phyloP scores from a whole-genome alignment of 35 echinoderm and acorn worm genomes.

The Lytechinus pictus region DNA sequence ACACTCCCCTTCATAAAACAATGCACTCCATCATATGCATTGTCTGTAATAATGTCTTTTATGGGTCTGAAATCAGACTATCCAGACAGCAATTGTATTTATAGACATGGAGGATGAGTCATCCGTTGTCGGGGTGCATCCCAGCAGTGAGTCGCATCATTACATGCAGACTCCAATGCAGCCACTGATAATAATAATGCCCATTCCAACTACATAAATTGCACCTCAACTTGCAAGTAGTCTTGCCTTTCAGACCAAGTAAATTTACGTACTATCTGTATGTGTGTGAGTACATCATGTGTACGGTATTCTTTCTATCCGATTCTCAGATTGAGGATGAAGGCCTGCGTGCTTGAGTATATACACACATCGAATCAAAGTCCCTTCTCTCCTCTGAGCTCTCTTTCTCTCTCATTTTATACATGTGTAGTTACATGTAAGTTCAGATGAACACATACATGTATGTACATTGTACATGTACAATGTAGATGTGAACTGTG shows the following conservation, averaged over 20 bases:
- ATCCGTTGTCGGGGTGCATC: constrained; percentile 20
- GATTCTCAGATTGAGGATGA: background rate
- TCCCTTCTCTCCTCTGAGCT: background rate
- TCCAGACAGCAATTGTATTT: constrained; percentile 11
- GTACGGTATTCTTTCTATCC: background rate
- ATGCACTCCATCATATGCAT: too few relatives aligned
- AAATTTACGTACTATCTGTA: background rate
- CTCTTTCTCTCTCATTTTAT: background rate
- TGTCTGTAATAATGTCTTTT: background rate
- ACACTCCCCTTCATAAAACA: too few relatives aligned
- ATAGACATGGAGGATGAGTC: background rate
- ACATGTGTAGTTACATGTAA: too few relatives aligned
- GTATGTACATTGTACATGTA: too few relatives aligned
- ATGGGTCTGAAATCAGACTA: constrained; percentile 1
- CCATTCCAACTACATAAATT: background rate
- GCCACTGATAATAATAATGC: background rate
- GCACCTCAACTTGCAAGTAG: background rate
- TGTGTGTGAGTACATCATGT: background rate
- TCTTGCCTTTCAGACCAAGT: background rate
- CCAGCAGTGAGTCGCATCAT: background rate
- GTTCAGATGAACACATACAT: too few relatives aligned
- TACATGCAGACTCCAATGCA: background rate
- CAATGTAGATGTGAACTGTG: too few relatives aligned
- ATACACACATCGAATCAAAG: background rate
- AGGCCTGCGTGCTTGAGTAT: too few relatives aligned